Percentiles rank a stretch among this genome's conserved stretches.
These are phyloP conservation scores for Leptinotarsa rubiginosa DNA, from an alignment of 2,888 invertebrate genomes.

Conservation along the genomic window DNA sequence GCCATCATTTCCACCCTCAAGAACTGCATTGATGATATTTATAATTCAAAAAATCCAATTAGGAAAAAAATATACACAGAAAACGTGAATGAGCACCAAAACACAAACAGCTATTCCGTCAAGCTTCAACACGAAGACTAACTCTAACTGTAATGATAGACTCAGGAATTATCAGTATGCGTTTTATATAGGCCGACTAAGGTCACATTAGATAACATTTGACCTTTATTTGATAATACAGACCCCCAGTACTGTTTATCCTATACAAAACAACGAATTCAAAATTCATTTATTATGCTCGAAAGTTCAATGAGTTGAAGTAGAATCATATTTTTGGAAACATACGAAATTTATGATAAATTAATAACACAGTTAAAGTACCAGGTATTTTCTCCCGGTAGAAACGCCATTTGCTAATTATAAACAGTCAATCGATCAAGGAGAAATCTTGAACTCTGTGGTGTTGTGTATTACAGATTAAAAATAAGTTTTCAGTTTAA, in stretches of 20 bases:
- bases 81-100: conserved; percentile 2
- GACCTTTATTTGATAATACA: conserved; percentile 27
- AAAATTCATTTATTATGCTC: background rate
- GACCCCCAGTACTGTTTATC: conserved; percentile 35
- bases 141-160: conserved; percentile 14
- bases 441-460: background rate
- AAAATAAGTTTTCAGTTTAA: background rate
- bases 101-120: conserved; percentile 15
- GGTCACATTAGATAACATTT: conserved; percentile 37
- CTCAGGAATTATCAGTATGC: conserved; percentile 15
- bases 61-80: background rate
- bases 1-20: conserved; percentile 56
- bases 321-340: too few relatives aligned
- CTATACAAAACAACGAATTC: conserved; percentile 15
- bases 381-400: background rate
- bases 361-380: too few relatives aligned
- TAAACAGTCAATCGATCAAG: background rate
- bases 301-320: background rate
- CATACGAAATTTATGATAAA: too few relatives aligned
- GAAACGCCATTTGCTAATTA: background rate
- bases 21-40: conserved; percentile 40
- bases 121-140: conserved; percentile 11
- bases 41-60: background rate
- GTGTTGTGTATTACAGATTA: background rate
- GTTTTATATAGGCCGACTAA: conserved; percentile 26